A percentile compares a stretch with the other conserved stretches of the same genome.
Evolutionary conservation across 2,888 invertebrate species (phyloP).

Genomic region (Habroteleia sp.): DNA sequence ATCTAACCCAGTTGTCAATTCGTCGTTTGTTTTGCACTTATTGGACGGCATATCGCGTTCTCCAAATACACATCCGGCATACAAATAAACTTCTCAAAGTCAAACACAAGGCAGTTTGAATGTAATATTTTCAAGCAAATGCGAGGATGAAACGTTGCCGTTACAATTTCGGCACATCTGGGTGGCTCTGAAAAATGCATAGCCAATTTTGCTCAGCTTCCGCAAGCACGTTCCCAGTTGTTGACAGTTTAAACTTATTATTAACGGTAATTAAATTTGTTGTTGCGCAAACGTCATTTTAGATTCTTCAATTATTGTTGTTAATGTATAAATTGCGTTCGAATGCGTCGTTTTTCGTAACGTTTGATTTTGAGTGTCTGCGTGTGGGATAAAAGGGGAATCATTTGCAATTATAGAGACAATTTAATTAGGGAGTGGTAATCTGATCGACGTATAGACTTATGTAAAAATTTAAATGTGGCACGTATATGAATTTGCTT

Average conservation of each 20-base stretch:
- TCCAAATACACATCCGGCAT: conserved; percentile 69
- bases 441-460: no score
- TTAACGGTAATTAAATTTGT: conserved; percentile 18
- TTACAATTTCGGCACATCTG: conserved; percentile 13
- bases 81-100: conserved; percentile 71
- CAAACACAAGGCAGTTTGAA: conserved; percentile 66
- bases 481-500: no score
- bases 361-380: no score
- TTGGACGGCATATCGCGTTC: conserved; percentile 71
- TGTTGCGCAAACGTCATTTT: conserved; percentile 2
- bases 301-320: conserved; percentile 16
- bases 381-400: no score
- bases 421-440: no score
- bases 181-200: conserved; percentile 28
- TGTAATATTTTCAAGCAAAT: conserved; percentile 56
- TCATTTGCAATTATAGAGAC: no score
- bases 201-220: conserved; percentile 18
- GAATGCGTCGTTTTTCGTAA: no score
- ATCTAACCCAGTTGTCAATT: conserved; percentile 77
- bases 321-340: no score
- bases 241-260: conserved; percentile 30
- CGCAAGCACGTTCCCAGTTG: neutral
- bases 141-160: conserved; percentile 22
- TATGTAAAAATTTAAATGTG: no score
- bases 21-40: conserved; percentile 74